Evolutionary conservation across 2,888 invertebrate genomes (phyloP).

Genomic region (Clivina fossor): DNA sequence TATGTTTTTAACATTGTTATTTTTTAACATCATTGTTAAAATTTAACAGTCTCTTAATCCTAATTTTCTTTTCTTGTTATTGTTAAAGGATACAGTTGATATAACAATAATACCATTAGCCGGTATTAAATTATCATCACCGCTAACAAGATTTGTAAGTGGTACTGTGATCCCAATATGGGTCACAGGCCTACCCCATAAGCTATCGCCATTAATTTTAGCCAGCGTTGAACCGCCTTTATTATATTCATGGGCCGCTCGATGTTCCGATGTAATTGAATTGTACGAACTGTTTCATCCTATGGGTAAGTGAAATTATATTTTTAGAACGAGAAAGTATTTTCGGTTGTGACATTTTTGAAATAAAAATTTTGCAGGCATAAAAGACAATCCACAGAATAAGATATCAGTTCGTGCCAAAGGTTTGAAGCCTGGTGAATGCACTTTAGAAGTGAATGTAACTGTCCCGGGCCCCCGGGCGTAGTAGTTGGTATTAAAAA

Average conservation of each 20-base stretch:
- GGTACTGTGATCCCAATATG: conserved; percentile 73
- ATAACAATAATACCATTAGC: conserved; percentile 69
- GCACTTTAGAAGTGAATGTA: conserved; percentile 58
- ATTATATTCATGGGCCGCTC: conserved; percentile 66
- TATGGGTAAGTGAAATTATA: conserved; percentile 51
- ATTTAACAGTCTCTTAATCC: too few species aligned
- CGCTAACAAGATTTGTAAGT: conserved; percentile 67
- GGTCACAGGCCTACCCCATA: conserved; percentile 60
- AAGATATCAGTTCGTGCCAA: conserved; percentile 67
- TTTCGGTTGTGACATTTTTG: too few species aligned
- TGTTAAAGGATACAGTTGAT: conserved; percentile 66
- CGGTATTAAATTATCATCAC: conserved; percentile 69
- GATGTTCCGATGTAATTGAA: conserved; percentile 62
- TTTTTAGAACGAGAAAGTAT: too few species aligned
- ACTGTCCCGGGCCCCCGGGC: conserved; percentile 57
- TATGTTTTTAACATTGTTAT: too few species aligned
- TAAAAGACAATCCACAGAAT: conserved; percentile 61
- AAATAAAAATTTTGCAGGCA: too few species aligned
- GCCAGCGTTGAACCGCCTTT: conserved; percentile 67
- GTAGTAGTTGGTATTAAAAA: conserved; percentile 50
- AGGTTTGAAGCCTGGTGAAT: conserved; percentile 67
- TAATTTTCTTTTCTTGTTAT: too few species aligned
- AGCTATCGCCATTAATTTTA: conserved; percentile 71
- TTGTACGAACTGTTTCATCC: conserved; percentile 61
- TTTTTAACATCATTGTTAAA: too few species aligned